These are phyloP conservation scores for Oasisia sp. DNA, from an alignment of 2,888 invertebrate species.

Conservation along the genomic window DNA sequence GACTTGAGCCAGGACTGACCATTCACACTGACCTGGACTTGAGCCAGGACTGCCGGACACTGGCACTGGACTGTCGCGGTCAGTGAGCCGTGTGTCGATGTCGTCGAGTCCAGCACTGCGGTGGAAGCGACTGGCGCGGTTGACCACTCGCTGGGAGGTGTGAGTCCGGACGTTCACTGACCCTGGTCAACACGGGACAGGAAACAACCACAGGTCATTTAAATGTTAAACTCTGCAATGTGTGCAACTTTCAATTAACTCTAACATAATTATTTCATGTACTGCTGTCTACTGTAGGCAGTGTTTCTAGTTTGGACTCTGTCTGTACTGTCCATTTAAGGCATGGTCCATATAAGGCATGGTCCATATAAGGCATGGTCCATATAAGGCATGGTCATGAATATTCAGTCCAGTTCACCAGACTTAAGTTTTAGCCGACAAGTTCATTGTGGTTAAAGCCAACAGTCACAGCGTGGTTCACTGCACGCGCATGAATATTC, in stretches of 20 bases:
- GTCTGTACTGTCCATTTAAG: too few relatives aligned
- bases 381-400: too few relatives aligned
- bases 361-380: too few relatives aligned
- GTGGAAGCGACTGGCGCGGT: constrained; percentile 90
- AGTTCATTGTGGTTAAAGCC: too few relatives aligned
- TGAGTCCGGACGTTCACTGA: constrained; percentile 91
- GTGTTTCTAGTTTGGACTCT: too few relatives aligned
- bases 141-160: constrained; percentile 79
- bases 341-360: too few relatives aligned
- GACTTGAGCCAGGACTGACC: not conserved
- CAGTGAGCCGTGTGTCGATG: constrained; percentile 46
- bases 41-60: constrained; percentile 64
- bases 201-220: not conserved
- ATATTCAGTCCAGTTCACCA: too few relatives aligned
- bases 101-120: constrained; percentile 88
- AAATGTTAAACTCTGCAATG: not conserved
- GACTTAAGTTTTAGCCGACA: too few relatives aligned
- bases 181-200: constrained; percentile 64
- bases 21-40: constrained; percentile 36
- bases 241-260: not conserved
- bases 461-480: too few relatives aligned
- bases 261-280: too few relatives aligned
- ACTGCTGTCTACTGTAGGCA: too few relatives aligned
- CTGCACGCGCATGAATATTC: too few relatives aligned
- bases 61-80: constrained; percentile 71